A percentile compares a stretch with the other conserved stretches of the same genome.
phyloP scores from a whole-genome alignment of 2,888 invertebrate species.

The Drosophila ochracea region DNA sequence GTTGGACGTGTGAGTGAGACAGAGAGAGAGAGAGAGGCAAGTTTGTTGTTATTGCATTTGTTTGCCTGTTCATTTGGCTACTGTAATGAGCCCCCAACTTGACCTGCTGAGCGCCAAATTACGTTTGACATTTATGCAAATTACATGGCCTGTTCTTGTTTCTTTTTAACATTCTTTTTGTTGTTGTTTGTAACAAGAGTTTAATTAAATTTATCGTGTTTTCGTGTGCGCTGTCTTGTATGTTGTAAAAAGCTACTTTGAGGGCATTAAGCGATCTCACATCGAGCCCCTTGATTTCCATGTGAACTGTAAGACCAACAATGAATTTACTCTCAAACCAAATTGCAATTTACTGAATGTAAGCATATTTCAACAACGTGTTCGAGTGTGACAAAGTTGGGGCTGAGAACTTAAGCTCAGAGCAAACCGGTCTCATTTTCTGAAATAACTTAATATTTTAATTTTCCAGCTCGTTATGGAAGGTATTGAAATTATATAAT shows the following conservation, averaged over 20 bases:
- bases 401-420: neutral
- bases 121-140: slow-evolving; percentile 60
- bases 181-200: slow-evolving; percentile 18
- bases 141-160: slow-evolving; percentile 27
- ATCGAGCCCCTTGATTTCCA: neutral
- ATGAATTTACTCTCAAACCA: neutral
- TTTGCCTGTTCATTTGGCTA: slow-evolving; percentile 36
- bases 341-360: neutral
- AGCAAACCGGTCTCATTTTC: neutral
- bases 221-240: slow-evolving; percentile 11
- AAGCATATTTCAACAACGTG: neutral
- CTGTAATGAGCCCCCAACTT: slow-evolving; percentile 62
- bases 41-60: slow-evolving; percentile 32
- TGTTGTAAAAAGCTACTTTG: slow-evolving; percentile 1
- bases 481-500: neutral
- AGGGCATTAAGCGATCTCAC: neutral
- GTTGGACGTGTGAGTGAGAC: no score
- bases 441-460: neutral
- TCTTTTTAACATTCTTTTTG: neutral
- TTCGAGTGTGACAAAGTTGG: neutral
- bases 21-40: neutral
- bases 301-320: neutral
- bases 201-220: slow-evolving; percentile 45
- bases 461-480: neutral
- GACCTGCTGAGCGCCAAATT: slow-evolving; percentile 54